Percentiles rank a stretch among this genome's conserved stretches.
Conservation (phyloP, 2,888 invertebrate species). For the Drosophila sordidula region DNA sequence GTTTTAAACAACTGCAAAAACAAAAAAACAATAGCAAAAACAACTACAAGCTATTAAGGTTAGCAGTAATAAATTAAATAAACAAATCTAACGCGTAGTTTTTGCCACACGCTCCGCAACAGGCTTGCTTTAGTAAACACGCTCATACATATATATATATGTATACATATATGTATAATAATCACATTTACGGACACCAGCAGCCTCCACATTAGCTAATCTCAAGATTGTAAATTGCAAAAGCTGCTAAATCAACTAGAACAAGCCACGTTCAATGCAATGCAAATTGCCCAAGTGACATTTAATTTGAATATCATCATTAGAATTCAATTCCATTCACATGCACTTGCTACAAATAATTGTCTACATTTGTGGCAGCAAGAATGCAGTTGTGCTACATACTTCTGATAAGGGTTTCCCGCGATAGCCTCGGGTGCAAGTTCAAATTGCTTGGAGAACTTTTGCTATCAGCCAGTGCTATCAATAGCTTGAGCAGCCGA, state of each 20-base stretch:
- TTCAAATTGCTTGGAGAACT: constrained; percentile 5
- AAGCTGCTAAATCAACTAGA: constrained; percentile 5
- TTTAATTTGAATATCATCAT: background rate
- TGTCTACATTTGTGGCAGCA: background rate
- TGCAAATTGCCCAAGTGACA: background rate
- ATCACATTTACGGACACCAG: background rate
- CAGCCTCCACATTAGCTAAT: constrained; percentile 14
- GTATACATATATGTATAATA: background rate
- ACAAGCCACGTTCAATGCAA: background rate
- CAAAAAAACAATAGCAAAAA: constrained; percentile 13
- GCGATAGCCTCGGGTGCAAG: constrained; percentile 25
- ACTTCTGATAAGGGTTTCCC: constrained; percentile 6
- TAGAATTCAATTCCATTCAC: background rate
- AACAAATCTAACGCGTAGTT: constrained; percentile 68
- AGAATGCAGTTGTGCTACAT: background rate
- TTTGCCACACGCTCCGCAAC: constrained; percentile 27
- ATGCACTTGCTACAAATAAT: no score
- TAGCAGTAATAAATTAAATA: constrained; percentile 53
- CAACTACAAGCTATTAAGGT: constrained; percentile 48
- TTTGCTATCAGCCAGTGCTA: background rate
- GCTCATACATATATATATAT: background rate
- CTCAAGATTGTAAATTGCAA: background rate
- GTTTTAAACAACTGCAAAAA: constrained; percentile 30
- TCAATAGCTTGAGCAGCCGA: constrained; percentile 8
- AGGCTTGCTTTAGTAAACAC: constrained; percentile 1